A percentile compares a stretch with the other conserved stretches of the same genome.
These are phyloP conservation scores for Gymnosoma rotundatum DNA, from an alignment of 2,888 invertebrate species.

Conservation along the genomic window DNA sequence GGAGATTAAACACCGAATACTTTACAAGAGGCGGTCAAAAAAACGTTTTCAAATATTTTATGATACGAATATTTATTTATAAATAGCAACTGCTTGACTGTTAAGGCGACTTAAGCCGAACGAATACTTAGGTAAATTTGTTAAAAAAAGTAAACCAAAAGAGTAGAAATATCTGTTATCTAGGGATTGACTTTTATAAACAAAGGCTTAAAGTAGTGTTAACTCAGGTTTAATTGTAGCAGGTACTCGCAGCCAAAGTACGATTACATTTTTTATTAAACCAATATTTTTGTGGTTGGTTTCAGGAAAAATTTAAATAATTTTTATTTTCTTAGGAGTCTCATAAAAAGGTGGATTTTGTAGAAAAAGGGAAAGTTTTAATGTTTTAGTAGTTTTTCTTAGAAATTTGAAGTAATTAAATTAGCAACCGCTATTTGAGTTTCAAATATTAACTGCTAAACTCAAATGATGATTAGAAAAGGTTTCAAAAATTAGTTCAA, in stretches of 20 bases:
- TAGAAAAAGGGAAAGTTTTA: background rate
- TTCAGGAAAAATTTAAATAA: background rate
- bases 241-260: background rate
- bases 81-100: background rate
- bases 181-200: conserved; percentile 76
- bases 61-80: no score
- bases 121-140: background rate
- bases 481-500: background rate
- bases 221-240: background rate
- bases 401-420: background rate
- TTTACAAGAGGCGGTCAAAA: background rate
- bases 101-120: background rate
- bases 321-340: background rate
- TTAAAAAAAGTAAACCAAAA: background rate
- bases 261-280: background rate
- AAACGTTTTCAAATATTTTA: background rate
- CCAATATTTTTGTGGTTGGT: background rate
- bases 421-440: background rate
- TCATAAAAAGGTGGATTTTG: no score
- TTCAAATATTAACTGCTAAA: background rate
- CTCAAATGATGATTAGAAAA: background rate
- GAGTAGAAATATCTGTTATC: background rate
- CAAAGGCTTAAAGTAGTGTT: conserved; percentile 40
- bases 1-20: background rate
- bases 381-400: background rate